phyloP scores from a whole-genome alignment of 2,797 vertebrate species.

The Bovichtus diacanthus region DNA sequence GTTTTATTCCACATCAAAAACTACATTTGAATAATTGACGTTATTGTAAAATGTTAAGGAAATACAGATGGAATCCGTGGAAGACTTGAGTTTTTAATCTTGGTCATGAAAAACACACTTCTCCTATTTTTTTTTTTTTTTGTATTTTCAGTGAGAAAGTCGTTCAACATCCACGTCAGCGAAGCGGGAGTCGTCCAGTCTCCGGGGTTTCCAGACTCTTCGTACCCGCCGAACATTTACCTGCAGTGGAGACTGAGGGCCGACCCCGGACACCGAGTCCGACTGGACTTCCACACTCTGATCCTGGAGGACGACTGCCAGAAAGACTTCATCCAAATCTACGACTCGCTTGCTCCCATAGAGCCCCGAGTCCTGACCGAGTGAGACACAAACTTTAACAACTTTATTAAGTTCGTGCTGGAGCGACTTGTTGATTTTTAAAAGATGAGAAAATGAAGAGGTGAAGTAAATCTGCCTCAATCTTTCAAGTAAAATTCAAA shows the following conservation, averaged over 20 bases:
- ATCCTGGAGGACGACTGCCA: constrained; percentile 84
- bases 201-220: constrained; percentile 90
- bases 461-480: not conserved
- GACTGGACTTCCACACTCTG: constrained; percentile 90
- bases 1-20: too few relatives aligned
- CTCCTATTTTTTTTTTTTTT: too few relatives aligned
- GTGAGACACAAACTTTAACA: constrained; percentile 77
- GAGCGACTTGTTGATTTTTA: too few relatives aligned
- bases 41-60: too few relatives aligned
- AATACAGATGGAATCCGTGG: too few relatives aligned
- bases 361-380: constrained; percentile 84
- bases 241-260: constrained; percentile 90
- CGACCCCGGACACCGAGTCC: constrained; percentile 83
- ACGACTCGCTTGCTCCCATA: constrained; percentile 90
- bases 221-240: constrained; percentile 85
- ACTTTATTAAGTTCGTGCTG: too few relatives aligned
- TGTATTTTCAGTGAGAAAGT: constrained; percentile 77
- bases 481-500: not conserved
- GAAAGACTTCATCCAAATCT: constrained; percentile 91
- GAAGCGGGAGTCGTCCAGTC: constrained; percentile 80
- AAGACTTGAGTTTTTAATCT: too few relatives aligned
- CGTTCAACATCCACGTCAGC: constrained; percentile 78
- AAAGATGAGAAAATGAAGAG: not conserved
- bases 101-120: too few relatives aligned
- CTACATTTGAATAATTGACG: too few relatives aligned